Conservation (phyloP, 1,140 invertebrate genomes). For the Nixonia krombeini region DNA sequence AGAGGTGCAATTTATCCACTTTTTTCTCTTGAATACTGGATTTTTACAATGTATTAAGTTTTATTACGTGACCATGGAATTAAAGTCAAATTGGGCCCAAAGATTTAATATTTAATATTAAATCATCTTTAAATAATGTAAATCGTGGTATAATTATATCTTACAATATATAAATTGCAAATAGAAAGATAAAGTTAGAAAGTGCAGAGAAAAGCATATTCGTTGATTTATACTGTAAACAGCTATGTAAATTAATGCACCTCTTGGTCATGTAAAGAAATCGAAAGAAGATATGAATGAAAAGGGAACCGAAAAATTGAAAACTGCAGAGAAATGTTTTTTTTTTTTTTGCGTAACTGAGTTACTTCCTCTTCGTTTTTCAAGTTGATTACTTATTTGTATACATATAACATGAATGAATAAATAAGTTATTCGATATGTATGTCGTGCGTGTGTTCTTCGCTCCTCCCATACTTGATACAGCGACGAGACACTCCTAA, state of each 20-base stretch:
- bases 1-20: too few species aligned
- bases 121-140: too few species aligned
- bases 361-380: slow-evolving; percentile 45
- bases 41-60: too few species aligned
- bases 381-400: slow-evolving; percentile 66
- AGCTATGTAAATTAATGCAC: slow-evolving; percentile 16
- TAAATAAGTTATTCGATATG: slow-evolving; percentile 61
- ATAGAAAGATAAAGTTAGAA: too few species aligned
- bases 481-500: slow-evolving; percentile 58
- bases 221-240: too few species aligned
- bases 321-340: slow-evolving; percentile 20
- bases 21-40: too few species aligned
- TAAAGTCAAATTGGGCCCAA: too few species aligned
- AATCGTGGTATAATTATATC: too few species aligned
- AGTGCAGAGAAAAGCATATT: too few species aligned
- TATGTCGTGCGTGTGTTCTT: slow-evolving; percentile 45
- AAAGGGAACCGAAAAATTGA: slow-evolving; percentile 21
- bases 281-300: background rate
- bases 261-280: slow-evolving; percentile 4
- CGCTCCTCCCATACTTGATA: slow-evolving; percentile 30
- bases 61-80: too few species aligned
- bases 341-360: slow-evolving; percentile 38
- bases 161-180: too few species aligned
- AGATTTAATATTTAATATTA: too few species aligned
- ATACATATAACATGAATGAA: slow-evolving; percentile 56